These are phyloP conservation scores for Aplocera efformata DNA, from an alignment of 2,888 invertebrate genomes.

Conservation along the genomic window DNA sequence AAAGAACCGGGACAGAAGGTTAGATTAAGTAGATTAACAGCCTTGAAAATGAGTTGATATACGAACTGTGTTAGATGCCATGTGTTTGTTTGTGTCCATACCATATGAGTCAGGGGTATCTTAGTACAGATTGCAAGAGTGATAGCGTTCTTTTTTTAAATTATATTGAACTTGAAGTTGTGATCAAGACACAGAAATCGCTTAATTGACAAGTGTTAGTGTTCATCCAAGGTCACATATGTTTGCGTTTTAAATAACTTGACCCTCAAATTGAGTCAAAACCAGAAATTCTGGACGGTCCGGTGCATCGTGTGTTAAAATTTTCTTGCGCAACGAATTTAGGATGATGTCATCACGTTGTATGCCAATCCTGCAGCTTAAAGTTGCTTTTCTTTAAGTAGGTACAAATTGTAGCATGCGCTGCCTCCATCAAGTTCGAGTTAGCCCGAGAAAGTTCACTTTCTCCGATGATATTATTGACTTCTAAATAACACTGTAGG, in stretches of 20 bases:
- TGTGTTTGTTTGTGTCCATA: too few species aligned
- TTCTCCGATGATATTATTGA: constrained; percentile 48
- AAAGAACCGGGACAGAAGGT: constrained; percentile 20
- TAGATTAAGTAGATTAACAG: constrained; percentile 16
- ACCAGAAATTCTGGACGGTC: constrained; percentile 27
- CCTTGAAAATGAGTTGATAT: constrained; percentile 9
- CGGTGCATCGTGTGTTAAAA: constrained; percentile 14
- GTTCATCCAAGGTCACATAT: constrained; percentile 19
- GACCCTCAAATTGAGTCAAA: constrained; percentile 24
- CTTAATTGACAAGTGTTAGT: too few species aligned
- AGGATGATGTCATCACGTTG: constrained; percentile 16
- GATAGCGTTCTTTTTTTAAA: too few species aligned
- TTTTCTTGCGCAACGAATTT: constrained; percentile 24
- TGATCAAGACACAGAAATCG: too few species aligned
- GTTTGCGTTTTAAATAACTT: constrained; percentile 19
- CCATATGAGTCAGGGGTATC: too few species aligned
- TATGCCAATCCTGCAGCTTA: constrained; percentile 24
- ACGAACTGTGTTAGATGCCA: neutral
- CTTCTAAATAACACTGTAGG: constrained; percentile 26
- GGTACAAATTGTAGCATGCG: constrained; percentile 27
- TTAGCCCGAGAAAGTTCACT: constrained; percentile 61
- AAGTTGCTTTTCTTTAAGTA: constrained; percentile 20
- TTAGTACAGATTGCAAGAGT: too few species aligned
- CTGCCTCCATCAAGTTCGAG: constrained; percentile 41
- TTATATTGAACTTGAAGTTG: constrained; percentile 5